A percentile compares a stretch with the other conserved stretches of the same genome.
Conservation (phyloP, 2,113 vertebrate species). For the Paedocypris sp. region DNA sequence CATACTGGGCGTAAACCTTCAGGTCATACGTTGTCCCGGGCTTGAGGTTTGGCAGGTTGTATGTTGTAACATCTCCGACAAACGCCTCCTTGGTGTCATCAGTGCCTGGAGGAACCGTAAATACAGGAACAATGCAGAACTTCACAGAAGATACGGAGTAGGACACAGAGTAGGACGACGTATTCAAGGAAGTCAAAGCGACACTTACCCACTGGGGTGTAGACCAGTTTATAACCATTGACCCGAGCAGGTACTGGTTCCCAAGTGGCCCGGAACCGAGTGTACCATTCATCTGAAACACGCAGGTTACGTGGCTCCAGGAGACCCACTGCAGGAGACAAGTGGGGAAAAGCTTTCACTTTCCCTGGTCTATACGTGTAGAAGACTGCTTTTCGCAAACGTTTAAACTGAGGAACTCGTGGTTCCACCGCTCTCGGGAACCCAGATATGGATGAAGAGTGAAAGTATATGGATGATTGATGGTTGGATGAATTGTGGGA, state of each 20-base stretch:
- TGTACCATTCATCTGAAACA: conserved; percentile 96
- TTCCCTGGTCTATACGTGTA: no score
- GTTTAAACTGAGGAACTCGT: no score
- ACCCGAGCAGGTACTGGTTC: conserved; percentile 81
- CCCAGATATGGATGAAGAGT: no score
- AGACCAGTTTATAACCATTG: conserved; percentile 90
- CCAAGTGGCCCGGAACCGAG: conserved; percentile 92
- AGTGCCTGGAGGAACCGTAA: conserved; percentile 60
- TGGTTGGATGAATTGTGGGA: no score
- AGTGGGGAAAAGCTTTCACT: no score
- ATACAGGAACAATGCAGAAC: no score
- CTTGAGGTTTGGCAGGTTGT: conserved; percentile 78
- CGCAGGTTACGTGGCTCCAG: conserved; percentile 87
- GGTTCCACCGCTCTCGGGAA: no score
- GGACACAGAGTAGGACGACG: not conserved
- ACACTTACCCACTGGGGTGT: conserved; percentile 75
- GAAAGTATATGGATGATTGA: no score
- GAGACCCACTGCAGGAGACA: conserved; percentile 70
- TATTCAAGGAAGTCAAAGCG: not conserved
- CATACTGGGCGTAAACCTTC: conserved; percentile 83
- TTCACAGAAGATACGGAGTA: not conserved
- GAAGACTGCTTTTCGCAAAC: no score
- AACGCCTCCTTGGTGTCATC: conserved; percentile 72
- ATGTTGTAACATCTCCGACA: conserved; percentile 83
- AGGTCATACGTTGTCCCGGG: conserved; percentile 90